phyloP scores from a whole-genome alignment of 1,140 invertebrate genomes.

The Chlorops oryzae region DNA sequence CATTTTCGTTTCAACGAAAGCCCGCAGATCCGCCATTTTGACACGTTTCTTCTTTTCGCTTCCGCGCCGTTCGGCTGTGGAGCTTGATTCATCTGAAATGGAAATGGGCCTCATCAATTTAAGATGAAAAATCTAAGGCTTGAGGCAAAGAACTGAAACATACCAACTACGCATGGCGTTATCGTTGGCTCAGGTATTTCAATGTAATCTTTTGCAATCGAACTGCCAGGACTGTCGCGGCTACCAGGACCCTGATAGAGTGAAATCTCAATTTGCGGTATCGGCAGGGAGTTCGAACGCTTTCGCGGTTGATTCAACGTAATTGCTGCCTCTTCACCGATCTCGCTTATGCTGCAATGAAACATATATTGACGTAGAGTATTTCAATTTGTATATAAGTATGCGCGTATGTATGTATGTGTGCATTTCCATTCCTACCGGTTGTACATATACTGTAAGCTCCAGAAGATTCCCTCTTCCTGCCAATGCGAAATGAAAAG shows the following conservation, averaged over 20 bases:
- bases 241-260: constrained; percentile 70
- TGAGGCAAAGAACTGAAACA: constrained; percentile 2
- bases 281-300: constrained; percentile 86
- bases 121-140: not conserved
- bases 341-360: constrained; percentile 62
- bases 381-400: not conserved
- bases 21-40: constrained; percentile 83
- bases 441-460: constrained; percentile 85
- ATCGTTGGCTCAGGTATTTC: constrained; percentile 59
- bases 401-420: no score
- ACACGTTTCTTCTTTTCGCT: constrained; percentile 81
- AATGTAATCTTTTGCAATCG: constrained; percentile 63
- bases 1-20: constrained; percentile 85
- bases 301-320: constrained; percentile 68
- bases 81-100: constrained; percentile 51
- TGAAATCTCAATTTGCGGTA: constrained; percentile 86
- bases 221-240: constrained; percentile 51
- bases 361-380: not conserved
- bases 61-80: constrained; percentile 57
- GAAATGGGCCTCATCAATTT: constrained; percentile 18
- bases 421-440: constrained; percentile 52
- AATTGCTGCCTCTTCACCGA: constrained; percentile 69
- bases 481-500: constrained; percentile 97
- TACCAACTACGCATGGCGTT: constrained; percentile 29
- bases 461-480: constrained; percentile 97